These are phyloP conservation scores for Thunnus albacares DNA, from an alignment of 2,797 vertebrate species.

Conservation along the genomic window DNA sequence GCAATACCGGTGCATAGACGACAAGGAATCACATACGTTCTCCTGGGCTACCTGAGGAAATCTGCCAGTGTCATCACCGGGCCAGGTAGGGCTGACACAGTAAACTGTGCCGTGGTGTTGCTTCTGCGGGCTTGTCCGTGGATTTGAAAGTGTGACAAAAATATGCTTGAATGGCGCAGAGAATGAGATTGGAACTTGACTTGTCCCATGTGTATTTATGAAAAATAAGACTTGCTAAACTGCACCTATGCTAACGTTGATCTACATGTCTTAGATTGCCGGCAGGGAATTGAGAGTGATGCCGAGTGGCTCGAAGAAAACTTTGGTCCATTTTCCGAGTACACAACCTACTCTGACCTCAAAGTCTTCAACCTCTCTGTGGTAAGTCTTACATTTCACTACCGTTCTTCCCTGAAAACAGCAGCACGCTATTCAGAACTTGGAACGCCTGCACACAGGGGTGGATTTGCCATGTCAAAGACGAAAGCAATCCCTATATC, in stretches of 20 bases:
- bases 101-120: no score
- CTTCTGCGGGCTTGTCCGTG: no score
- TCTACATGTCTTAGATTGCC: constrained; percentile 48
- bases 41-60: no score
- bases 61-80: no score
- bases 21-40: no score
- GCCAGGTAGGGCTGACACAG: no score
- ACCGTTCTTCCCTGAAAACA: background rate
- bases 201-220: background rate
- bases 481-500: background rate
- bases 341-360: constrained; percentile 41
- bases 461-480: background rate
- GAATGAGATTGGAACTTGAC: background rate
- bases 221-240: background rate
- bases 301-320: constrained; percentile 57
- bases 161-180: background rate
- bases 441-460: background rate
- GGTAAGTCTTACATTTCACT: constrained; percentile 30
- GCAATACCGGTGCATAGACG: no score
- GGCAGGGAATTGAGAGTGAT: constrained; percentile 35
- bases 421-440: background rate
- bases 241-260: background rate
- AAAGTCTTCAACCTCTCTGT: constrained; percentile 44
- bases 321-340: constrained; percentile 54
- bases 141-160: background rate